phyloP scores from a whole-genome alignment of 92 coral and sea anemone species.

The Umimayanthus kanabou region DNA sequence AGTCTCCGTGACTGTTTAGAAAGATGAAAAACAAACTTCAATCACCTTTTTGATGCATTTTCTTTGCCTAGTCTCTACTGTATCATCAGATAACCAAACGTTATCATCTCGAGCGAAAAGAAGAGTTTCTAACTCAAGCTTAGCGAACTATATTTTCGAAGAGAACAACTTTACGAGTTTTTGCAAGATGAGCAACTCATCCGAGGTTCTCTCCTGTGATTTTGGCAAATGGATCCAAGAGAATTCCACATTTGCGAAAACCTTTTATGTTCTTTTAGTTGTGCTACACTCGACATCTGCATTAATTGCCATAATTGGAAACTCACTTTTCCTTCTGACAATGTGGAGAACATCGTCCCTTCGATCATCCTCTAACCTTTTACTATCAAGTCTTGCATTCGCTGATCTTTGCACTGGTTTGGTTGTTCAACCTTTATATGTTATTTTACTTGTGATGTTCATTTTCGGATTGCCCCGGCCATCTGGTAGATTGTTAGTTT shows the following conservation, averaged over 20 bases:
- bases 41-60: no score
- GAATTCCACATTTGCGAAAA: not conserved
- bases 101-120: no score
- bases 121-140: no score
- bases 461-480: not conserved
- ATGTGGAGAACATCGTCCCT: constrained; percentile 5
- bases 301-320: not conserved
- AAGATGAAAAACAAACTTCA: no score
- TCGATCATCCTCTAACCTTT: constrained; percentile 10
- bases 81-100: no score
- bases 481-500: no score
- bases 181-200: not conserved
- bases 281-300: not conserved
- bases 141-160: no score
- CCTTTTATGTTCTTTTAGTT: not conserved
- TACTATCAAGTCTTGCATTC: not conserved
- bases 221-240: no score
- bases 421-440: constrained; percentile 5
- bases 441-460: not conserved
- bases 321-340: not conserved
- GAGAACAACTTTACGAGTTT: not conserved
- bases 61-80: no score
- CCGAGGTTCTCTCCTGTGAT: no score
- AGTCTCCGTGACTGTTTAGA: no score
- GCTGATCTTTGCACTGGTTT: not conserved